Base-by-base conservation (phyloP, 1,140 invertebrate genomes). In the Chrysoperla carnea region DNA sequence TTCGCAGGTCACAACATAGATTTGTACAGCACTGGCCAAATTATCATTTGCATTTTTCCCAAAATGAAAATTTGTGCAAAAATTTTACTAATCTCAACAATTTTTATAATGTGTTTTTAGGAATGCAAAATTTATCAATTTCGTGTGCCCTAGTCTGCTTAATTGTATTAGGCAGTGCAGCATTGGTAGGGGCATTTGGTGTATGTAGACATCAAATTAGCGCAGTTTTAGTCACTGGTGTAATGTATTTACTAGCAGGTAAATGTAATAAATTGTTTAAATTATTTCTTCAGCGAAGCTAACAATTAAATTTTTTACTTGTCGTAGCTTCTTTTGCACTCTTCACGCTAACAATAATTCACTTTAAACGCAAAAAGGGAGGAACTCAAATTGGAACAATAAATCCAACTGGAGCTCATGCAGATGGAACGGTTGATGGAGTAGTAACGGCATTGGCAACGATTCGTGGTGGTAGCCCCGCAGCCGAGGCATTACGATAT, bases 51-150 rank as follows among this genome's bases (percentile, higher is more conserved):
- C 17, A 23, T 23, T 23, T 23, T 23, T 23, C 17, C 17, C 2
- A 23, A 23, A 23, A 23, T 5, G 2, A 23, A 23, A 23, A 2
- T 23, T 23, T 23, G 5, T 23, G 17, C 17, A 23, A 23, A 23
- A 23, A 23, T 3, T 23, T 23, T 2, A 3, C 17, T 23, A 23
- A 23, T 23, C 5, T 23, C 2, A 23, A 23, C 5, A 23, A 2
- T 23, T 23, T 23, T 23, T 23, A 3, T 23, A 23, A 23, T 3
- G n/a, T n/a, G n/a, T n/a, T n/a, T n/a, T n/a, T 59, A 91, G 86
- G 86, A 55, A 92, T 92, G 86, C 85, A 90, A 61, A 92, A 92
- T 61, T 63, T 90, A 46, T 88, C 85, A 39, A 90, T 91, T 59
- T 90, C 86, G 8, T 92, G 87, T 60, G 83, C 85, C 13, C 66